Percentiles rank a stretch among this genome's conserved stretches.
Conservation (phyloP, 2,797 vertebrate species). For the Limosa lapponica region DNA sequence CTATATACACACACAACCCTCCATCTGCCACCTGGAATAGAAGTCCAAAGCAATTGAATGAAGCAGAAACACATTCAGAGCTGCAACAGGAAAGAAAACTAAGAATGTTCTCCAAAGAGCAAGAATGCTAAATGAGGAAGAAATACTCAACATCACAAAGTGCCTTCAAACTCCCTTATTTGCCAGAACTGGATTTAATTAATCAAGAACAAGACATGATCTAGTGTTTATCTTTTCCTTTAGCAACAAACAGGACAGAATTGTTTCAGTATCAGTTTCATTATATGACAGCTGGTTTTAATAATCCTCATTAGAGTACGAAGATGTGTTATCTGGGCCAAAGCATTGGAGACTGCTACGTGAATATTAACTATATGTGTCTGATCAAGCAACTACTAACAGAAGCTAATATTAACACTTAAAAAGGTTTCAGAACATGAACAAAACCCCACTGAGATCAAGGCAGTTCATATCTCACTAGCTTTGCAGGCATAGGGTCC, state of each 20-base stretch:
- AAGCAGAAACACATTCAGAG: background rate
- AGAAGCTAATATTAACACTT: slow-evolving; percentile 1
- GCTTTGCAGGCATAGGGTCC: background rate
- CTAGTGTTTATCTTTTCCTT: background rate
- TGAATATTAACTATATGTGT: background rate
- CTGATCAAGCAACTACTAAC: background rate
- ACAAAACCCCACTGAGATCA: background rate
- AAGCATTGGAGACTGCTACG: background rate
- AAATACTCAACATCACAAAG: background rate
- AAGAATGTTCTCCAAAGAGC: background rate
- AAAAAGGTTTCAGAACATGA: slow-evolving; percentile 36
- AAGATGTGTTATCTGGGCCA: background rate
- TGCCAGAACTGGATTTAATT: background rate
- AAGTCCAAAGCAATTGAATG: background rate
- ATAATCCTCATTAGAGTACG: background rate
- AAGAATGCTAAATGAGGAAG: background rate
- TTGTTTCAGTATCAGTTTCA: background rate
- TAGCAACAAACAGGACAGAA: background rate
- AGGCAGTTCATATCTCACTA: background rate
- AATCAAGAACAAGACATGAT: background rate
- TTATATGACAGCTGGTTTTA: background rate
- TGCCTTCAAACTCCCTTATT: background rate
- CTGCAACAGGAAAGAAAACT: background rate
- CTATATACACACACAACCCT: background rate
- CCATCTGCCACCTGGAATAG: background rate